A percentile compares a stretch with the other conserved stretches of the same genome.
These are phyloP conservation scores for Thryonomys swinderianus DNA, from an alignment of 2,113 vertebrate species.

Conservation along the genomic window DNA sequence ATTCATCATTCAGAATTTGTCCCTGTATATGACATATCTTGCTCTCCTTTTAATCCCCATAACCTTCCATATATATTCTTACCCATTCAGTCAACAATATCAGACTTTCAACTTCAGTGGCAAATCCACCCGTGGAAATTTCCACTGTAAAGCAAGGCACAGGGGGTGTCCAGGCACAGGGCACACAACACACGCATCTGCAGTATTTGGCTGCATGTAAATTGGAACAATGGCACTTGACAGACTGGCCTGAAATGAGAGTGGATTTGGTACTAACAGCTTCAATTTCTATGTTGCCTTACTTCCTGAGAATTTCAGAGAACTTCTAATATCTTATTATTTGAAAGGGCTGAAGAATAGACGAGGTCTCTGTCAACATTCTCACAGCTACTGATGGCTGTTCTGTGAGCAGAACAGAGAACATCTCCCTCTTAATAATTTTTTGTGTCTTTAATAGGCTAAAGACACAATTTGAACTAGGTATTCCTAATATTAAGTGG, in stretches of 20 bases:
- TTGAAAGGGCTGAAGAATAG: conserved; percentile 8
- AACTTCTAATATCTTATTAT: background rate
- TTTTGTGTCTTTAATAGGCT: background rate
- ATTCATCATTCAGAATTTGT: too few species aligned
- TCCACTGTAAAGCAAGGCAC: conserved; percentile 22
- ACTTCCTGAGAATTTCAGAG: conserved; percentile 22
- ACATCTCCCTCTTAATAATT: background rate
- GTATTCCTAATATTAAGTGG: background rate
- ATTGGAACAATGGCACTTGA: conserved; percentile 11
- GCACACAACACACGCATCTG: background rate
- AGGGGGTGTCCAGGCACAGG: background rate
- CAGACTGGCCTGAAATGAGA: conserved; percentile 47
- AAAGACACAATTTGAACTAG: background rate
- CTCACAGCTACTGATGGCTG: background rate
- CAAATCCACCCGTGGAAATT: conserved; percentile 35
- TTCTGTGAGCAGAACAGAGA: background rate
- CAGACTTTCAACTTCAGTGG: conserved; percentile 52
- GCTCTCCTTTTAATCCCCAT: too few species aligned
- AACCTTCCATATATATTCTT: background rate
- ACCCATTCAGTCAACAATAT: conserved; percentile 2
- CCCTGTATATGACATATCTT: too few species aligned
- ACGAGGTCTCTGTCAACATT: background rate
- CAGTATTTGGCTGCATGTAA: background rate
- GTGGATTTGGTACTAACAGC: conserved; percentile 29
- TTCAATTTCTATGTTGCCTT: conserved; percentile 56